These are phyloP conservation scores for Spheniscus humboldti DNA, from an alignment of 2,797 vertebrate genomes.

Conservation along the genomic window DNA sequence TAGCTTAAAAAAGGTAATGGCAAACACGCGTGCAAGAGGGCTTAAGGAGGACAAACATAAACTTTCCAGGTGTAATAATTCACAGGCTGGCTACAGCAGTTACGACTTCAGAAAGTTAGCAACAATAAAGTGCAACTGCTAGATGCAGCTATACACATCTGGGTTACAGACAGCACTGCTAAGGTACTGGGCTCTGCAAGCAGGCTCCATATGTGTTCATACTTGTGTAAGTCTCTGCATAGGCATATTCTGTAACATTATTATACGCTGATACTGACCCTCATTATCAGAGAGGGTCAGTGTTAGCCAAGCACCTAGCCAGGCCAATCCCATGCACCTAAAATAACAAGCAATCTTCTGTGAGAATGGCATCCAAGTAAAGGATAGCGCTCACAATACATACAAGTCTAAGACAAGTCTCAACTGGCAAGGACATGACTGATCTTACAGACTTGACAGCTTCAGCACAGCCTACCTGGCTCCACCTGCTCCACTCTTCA, in stretches of 20 bases:
- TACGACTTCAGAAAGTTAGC: not conserved
- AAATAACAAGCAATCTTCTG: not conserved
- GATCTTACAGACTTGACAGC: not conserved
- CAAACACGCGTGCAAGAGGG: not conserved
- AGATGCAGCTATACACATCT: not conserved
- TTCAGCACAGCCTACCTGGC: not conserved
- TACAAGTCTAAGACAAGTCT: not conserved
- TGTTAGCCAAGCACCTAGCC: not conserved
- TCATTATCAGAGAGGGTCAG: accelerated
- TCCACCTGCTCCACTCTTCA: not conserved
- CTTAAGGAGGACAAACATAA: not conserved
- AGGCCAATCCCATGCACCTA: not conserved
- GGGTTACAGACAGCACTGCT: not conserved
- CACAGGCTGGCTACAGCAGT: not conserved
- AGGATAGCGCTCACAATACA: not conserved
- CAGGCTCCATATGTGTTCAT: not conserved
- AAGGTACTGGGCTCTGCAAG: not conserved
- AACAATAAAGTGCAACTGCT: not conserved
- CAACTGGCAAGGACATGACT: not conserved
- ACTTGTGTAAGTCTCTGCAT: accelerated
- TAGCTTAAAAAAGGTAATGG: not conserved
- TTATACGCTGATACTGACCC: not conserved
- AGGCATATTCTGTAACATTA: not conserved
- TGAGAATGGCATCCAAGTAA: not conserved
- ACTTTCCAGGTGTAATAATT: not conserved